A percentile compares a stretch with the other conserved stretches of the same genome.
These are phyloP conservation scores for Tanytarsus gracilentus DNA, from an alignment of 2,888 invertebrate genomes.

Conservation along the genomic window DNA sequence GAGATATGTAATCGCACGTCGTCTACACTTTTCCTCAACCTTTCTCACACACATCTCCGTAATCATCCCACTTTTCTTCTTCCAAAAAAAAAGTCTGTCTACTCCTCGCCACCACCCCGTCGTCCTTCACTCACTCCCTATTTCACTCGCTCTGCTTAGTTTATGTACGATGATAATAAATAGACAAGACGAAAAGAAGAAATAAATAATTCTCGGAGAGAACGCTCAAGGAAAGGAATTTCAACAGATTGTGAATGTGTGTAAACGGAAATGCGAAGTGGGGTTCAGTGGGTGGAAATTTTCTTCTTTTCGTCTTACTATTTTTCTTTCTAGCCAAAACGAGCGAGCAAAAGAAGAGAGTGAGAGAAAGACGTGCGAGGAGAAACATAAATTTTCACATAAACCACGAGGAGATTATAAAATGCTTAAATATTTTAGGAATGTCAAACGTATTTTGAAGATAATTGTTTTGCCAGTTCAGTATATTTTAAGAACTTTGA, in stretches of 20 bases:
- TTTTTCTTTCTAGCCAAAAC: no score
- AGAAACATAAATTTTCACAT: no score
- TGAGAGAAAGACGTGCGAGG: no score
- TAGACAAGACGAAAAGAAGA: background rate
- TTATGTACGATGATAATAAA: no score
- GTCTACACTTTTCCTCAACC: background rate
- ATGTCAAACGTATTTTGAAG: conserved; percentile 87
- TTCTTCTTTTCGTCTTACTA: background rate
- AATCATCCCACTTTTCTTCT: no score
- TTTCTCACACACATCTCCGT: background rate
- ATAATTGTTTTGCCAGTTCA: conserved; percentile 95
- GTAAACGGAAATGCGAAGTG: background rate
- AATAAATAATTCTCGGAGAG: background rate
- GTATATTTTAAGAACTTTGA: conserved; percentile 98
- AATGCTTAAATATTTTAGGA: conserved; percentile 33
- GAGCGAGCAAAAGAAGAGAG: no score
- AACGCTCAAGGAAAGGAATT: background rate
- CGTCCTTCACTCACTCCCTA: no score
- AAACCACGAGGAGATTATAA: no score
- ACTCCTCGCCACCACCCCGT: no score
- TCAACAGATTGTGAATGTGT: conserved; percentile 19
- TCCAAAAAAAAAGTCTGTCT: no score
- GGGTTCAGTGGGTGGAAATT: background rate
- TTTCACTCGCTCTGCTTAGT: no score
- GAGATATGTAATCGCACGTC: conserved; percentile 3